These are phyloP conservation scores for Fabriciana adippe DNA, from an alignment of 2,888 invertebrate species.

Conservation along the genomic window DNA sequence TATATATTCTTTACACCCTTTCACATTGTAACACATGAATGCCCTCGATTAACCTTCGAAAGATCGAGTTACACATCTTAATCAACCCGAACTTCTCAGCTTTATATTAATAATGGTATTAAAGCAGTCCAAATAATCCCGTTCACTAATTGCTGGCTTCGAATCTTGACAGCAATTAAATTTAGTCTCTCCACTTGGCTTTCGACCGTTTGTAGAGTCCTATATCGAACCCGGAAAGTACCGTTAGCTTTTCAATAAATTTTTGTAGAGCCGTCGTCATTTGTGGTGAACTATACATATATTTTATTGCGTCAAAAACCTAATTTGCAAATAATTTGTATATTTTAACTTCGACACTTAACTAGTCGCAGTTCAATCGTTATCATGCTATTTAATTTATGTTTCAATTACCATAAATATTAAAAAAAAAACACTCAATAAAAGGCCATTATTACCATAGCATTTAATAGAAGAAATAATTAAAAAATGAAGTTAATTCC, in stretches of 20 bases:
- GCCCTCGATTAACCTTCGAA: slow-evolving; percentile 50
- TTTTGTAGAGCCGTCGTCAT: slow-evolving; percentile 21
- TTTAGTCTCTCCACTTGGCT: slow-evolving; percentile 50
- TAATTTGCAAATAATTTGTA: too few species aligned
- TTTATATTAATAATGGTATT: slow-evolving; percentile 48
- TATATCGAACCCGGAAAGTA: slow-evolving; percentile 37
- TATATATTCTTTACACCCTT: slow-evolving; percentile 18
- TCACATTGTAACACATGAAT: slow-evolving; percentile 27
- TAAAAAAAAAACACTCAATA: too few species aligned
- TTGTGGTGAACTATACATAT: neutral
- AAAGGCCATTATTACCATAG: too few species aligned
- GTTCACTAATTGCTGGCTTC: slow-evolving; percentile 56
- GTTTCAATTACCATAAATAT: too few species aligned
- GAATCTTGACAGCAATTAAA: slow-evolving; percentile 60
- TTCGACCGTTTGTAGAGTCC: slow-evolving; percentile 31
- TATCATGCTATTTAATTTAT: too few species aligned
- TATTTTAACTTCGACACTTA: too few species aligned
- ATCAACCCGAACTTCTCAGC: slow-evolving; percentile 45
- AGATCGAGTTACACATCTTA: slow-evolving; percentile 52
- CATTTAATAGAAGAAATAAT: too few species aligned
- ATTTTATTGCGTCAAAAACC: neutral
- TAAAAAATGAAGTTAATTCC: too few species aligned
- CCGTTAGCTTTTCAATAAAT: slow-evolving; percentile 34
- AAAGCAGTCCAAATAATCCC: slow-evolving; percentile 56
- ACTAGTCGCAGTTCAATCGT: too few species aligned